Base-by-base conservation (phyloP, 2,113 vertebrate genomes). In the Asarcornis scutulata region DNA sequence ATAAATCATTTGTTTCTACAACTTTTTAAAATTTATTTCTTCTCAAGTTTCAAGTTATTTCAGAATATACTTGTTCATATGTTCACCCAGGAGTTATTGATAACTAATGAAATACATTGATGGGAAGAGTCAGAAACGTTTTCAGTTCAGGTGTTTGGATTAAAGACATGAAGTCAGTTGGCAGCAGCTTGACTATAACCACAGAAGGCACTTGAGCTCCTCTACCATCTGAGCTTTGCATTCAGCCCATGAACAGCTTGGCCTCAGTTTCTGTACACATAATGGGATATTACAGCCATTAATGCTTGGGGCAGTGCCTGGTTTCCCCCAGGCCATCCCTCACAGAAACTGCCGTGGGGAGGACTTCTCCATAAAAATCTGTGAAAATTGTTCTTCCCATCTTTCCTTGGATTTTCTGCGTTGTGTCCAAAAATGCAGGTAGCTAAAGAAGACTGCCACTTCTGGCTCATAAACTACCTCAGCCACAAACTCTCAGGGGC, bases 111-210 rank as follows among this genome's bases (percentile, higher is more conserved):
- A 89, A 81, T 48, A 67, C 26, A 59, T 94, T 34, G 74, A 29
- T 60, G 48, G 15, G 83, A 92, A 75, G 20, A 42, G 25, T 78
- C 17, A 86, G 23, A 78, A 88, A 63, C 52, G 84, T 75, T 81
- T 97, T 75, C 56, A 46, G n/a, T 86, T 91, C 50, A 72, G 88
- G 48, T 59, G 27, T 68, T 96, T 74, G 89, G 87, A 91, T 87
- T 81, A 86, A 56, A 80, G 52, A 21, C 66, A 84, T 84, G 6
- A 5, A 96, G 42, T n/a, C 69, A 67, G 31, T 53, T 63, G 62
- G 46, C 77, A 84, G 38, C 46, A 87, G 25, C 36, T 78, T 63
- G 72, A 84, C 32, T 36, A 73, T 90, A 86, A 80, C 53, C 42
- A 75, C 52, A 72, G 78, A 71, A 92, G 52, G 27, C 60, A 80